Base-by-base conservation (phyloP, 2,888 invertebrate species). In the Epistrophella euchroma region DNA sequence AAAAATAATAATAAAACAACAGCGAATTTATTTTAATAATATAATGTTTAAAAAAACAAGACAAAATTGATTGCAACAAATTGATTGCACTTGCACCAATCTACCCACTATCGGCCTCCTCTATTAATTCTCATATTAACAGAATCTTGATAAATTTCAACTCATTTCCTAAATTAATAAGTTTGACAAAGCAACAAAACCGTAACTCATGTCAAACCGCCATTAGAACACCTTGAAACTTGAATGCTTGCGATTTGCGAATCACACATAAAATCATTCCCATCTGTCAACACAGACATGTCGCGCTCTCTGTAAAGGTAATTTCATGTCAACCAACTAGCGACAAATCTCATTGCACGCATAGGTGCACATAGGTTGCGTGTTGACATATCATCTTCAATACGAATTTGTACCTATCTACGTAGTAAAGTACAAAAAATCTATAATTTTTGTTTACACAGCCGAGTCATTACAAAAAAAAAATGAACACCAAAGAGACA, bases 81-180 rank as follows among this genome's bases (percentile, higher is more conserved):
- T 32, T 7, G 22, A 35, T 52, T 10, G 40, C 28, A 19, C 6
- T 32, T 10, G 40, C 6, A 32, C 0, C 32, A 7, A 32, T 4
- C 5, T 40, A 15, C 15, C 40, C 15, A n/a, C 17, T 17, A 17
- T 45, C 17, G 11, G 22, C 2, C 43, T n/a, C n/a, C n/a, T n/a
- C n/a, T 50, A 28, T 43, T 22, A 58, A 70, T 62, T 62, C 66
- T 50, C 72, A 50, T 66, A 76, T 68, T 47, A 77, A 68, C 78
- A 45, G 17, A 6, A 85, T 85, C 85, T 82, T 77, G 86, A 86
- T 86, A 78, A 82, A 66, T 74, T 50, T 35, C 60, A 11, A 62
- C 77, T 78, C 75, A 75, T 75, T 80, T 85, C 81, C 86, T 82
- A 86, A 60, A 86, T 77, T 81, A 86, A 86, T 77, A 74, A 82